These are phyloP conservation scores for Stenopsyche tienmushanensis DNA, from an alignment of 1,140 invertebrate species.

Conservation along the genomic window DNA sequence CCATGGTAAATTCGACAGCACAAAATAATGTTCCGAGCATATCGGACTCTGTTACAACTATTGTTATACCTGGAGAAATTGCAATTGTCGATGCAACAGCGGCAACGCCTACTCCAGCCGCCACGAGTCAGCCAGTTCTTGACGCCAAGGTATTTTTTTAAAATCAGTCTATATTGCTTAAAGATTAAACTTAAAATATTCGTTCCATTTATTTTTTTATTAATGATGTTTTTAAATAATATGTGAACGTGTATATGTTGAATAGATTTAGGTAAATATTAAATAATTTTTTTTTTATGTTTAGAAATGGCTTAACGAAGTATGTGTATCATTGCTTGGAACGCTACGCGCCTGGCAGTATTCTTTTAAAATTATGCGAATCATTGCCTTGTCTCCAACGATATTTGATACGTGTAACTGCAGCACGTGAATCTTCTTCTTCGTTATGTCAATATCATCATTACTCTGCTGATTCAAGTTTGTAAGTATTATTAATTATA, in stretches of 20 bases:
- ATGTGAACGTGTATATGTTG: no score
- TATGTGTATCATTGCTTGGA: slow-evolving; percentile 59
- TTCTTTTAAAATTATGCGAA: slow-evolving; percentile 76
- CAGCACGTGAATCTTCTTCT: slow-evolving; percentile 66
- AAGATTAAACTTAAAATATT: no score
- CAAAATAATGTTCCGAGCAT: slow-evolving; percentile 47
- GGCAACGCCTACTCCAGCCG: slow-evolving; percentile 33
- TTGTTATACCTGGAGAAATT: background rate
- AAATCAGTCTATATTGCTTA: no score
- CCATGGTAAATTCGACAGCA: slow-evolving; percentile 41
- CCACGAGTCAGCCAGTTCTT: slow-evolving; percentile 22
- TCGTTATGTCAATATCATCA: slow-evolving; percentile 57
- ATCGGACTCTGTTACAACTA: slow-evolving; percentile 44
- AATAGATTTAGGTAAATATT: no score
- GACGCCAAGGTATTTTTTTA: slow-evolving; percentile 24
- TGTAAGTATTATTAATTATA: slow-evolving; percentile 54
- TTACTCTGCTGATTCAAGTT: slow-evolving; percentile 71
- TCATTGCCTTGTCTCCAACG: slow-evolving; percentile 73
- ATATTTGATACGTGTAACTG: slow-evolving; percentile 69
- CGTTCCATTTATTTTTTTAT: no score
- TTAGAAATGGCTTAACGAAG: slow-evolving; percentile 53
- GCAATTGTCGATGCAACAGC: slow-evolving; percentile 2
- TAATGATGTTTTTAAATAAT: no score
- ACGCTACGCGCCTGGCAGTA: slow-evolving; percentile 73
- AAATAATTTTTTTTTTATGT: no score